Conservation (phyloP, 2,888 invertebrate species). For the Phengaris arion region DNA sequence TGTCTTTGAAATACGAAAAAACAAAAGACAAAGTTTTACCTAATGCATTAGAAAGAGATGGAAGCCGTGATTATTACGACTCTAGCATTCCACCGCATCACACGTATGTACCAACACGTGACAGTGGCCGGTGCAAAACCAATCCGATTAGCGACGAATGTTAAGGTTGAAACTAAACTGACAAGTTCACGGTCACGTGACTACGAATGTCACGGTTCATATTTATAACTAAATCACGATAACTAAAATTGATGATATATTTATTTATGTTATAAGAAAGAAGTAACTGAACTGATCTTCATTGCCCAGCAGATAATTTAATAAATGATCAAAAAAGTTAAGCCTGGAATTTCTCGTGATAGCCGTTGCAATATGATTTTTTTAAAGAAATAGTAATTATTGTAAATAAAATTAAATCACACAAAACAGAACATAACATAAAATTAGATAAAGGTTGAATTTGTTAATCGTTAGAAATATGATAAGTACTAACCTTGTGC, state of each 20-base stretch:
- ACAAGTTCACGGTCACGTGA: constrained; percentile 24
- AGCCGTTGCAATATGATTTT: too few relatives aligned
- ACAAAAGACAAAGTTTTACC: background rate
- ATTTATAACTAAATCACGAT: background rate
- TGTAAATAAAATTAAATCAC: background rate
- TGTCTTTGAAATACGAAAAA: background rate
- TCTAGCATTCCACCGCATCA: background rate
- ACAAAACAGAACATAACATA: background rate
- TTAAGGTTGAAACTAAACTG: constrained; percentile 34
- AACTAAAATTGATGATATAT: background rate
- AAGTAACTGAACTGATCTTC: too few relatives aligned
- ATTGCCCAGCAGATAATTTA: too few relatives aligned
- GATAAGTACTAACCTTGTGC: background rate
- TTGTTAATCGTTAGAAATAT: constrained; percentile 5
- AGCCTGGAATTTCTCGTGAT: background rate
- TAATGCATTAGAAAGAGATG: constrained; percentile 6
- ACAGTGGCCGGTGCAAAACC: constrained; percentile 5
- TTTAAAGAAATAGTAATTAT: too few relatives aligned
- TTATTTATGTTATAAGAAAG: too few relatives aligned
- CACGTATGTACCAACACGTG: background rate
- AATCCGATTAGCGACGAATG: constrained; percentile 34
- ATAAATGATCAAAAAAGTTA: background rate
- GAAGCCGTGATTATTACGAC: constrained; percentile 1
- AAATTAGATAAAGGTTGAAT: background rate
- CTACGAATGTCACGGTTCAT: background rate